These are phyloP conservation scores for Troides oblongomaculatus DNA, from an alignment of 2,888 invertebrate genomes.

Conservation along the genomic window DNA sequence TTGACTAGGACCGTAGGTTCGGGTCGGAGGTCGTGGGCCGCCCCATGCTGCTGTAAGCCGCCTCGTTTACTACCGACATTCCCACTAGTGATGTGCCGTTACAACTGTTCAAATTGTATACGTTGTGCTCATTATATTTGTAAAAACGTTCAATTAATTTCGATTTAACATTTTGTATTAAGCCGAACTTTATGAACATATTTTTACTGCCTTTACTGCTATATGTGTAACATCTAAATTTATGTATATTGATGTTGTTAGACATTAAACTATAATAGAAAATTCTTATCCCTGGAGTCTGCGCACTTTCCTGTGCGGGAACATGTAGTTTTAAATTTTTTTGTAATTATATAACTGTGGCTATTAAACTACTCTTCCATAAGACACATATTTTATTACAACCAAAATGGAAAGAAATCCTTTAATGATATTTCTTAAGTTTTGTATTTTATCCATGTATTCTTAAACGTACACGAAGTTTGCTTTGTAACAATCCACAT, in stretches of 20 bases:
- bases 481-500: not conserved
- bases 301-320: too few species aligned
- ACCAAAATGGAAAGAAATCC: not conserved
- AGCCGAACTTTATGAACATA: too few species aligned
- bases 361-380: too few species aligned
- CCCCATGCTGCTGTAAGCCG: slow-evolving; percentile 24
- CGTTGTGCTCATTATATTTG: not conserved
- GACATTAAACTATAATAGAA: too few species aligned
- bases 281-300: too few species aligned
- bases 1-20: slow-evolving; percentile 38
- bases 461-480: not conserved
- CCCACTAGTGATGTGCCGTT: slow-evolving; percentile 16
- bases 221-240: too few species aligned
- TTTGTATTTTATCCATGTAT: not conserved
- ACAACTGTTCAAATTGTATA: not conserved
- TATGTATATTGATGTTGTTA: too few species aligned
- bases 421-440: not conserved
- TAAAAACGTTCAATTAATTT: not conserved
- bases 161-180: too few species aligned
- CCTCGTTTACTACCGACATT: slow-evolving; percentile 14
- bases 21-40: slow-evolving; percentile 43
- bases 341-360: too few species aligned
- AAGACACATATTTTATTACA: too few species aligned
- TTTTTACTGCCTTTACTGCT: too few species aligned
- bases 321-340: too few species aligned